phyloP scores from a whole-genome alignment of 2,797 vertebrate genomes.

The Podarcis lilfordi region DNA sequence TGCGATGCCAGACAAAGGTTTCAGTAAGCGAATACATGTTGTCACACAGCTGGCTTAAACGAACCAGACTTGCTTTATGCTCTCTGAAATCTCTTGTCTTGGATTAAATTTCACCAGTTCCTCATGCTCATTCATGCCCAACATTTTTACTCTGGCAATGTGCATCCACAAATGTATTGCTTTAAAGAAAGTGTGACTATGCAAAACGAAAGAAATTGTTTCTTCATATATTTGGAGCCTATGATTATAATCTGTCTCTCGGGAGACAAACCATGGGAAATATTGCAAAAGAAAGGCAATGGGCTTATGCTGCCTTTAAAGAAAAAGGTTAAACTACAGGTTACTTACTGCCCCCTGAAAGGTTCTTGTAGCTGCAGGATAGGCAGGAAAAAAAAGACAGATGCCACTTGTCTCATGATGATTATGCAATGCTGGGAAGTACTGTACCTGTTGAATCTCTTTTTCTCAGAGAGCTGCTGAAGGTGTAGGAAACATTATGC shows the following conservation, averaged over 20 bases:
- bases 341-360: no score
- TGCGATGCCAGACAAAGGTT: neutral
- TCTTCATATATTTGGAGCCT: neutral
- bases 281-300: neutral
- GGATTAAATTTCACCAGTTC: neutral
- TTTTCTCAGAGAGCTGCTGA: neutral
- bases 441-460: slow-evolving; percentile 4
- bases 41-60: neutral
- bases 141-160: neutral
- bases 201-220: neutral
- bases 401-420: no score
- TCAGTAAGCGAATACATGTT: neutral
- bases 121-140: neutral
- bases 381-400: neutral
- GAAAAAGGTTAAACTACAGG: neutral
- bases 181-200: neutral
- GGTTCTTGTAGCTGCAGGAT: neutral
- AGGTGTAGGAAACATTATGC: neutral
- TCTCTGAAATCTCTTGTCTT: neutral
- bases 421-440: neutral
- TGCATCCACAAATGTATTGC: neutral
- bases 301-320: neutral
- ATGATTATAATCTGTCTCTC: neutral
- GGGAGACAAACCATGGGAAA: neutral
- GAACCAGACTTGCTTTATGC: neutral